Evolutionary conservation across 2,113 vertebrate genomes (phyloP), one percentile per base, ranked within the genome.

Genomic region (Ageneiosus marmoratus): DNA sequence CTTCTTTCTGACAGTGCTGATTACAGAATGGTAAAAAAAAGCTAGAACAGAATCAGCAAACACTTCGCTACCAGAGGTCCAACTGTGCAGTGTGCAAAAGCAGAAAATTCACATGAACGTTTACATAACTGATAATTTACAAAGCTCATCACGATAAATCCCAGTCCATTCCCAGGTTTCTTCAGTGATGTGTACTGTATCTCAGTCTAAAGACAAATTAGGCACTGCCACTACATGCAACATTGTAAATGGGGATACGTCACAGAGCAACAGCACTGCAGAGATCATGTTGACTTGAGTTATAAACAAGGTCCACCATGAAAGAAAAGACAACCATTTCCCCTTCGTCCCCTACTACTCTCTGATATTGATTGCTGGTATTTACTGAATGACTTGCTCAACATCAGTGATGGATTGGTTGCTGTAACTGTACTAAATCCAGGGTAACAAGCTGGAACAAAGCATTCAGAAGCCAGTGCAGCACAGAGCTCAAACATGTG

Each of bases 341-440:
- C 60, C 10, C 20, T 27, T 44, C 29, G 44, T 70, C 77, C 53
- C 37, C 37, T 53, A n/a, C 32, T 62, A 56, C 32, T 27, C 41
- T 5, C 15, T 24, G 37, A 78, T 81, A 62, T 75, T 58, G 85
- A 34, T 69, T 62, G 75, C 60, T 79, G 79, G 46, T 76, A 77
- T 87, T 84, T 86, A 77, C 79, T 81, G 84, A 86, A 86, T 79
- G 82, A 60, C 84, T 80, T 34, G 6, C 72, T 60, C 62, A 85
- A 86, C 80, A 82, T 46, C 20, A 24, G 12, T 83, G 75, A 87
- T 85, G 75, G 55, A 85, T 82, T 70, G 51, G 11, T 82, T 56
- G 22, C 77, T 8, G 34, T 62, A 56, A 62, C 29, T 22, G n/a
- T 81, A 44, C 18, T 29, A 72, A 77, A 82, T 53, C 29, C 32